Conservation (phyloP, 2,888 invertebrate genomes). For the Gasteruption jaculator region DNA sequence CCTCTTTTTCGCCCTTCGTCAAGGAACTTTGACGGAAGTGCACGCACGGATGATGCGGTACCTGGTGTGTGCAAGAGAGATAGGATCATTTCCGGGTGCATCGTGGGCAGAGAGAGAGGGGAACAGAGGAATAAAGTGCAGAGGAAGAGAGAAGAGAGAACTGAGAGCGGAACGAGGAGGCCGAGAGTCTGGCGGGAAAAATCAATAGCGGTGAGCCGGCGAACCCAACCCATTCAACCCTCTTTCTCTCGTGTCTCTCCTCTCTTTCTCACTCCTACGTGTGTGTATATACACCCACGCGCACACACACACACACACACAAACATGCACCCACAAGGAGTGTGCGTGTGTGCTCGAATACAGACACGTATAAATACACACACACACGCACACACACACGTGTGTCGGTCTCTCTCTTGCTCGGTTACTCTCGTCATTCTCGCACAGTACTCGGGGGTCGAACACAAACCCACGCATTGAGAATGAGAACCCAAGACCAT, state of each 20-base stretch:
- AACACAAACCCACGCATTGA: conserved; percentile 33
- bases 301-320: not conserved
- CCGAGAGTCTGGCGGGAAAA: conserved; percentile 51
- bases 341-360: conserved; percentile 2
- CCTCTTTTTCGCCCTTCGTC: too few relatives aligned
- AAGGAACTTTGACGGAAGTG: conserved; percentile 20
- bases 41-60: conserved; percentile 18
- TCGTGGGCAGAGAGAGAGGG: conserved; percentile 18
- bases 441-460: conserved; percentile 27
- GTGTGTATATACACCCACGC: conserved; percentile 18
- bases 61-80: conserved; percentile 19
- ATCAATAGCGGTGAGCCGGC: conserved; percentile 51
- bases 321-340: not conserved
- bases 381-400: too few relatives aligned
- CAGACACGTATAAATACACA: too few relatives aligned
- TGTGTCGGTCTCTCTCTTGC: conserved; percentile 9
- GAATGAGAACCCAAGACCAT: too few relatives aligned
- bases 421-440: conserved; percentile 14
- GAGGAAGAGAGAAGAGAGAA: conserved; percentile 25
- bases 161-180: conserved; percentile 39
- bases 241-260: conserved; percentile 19
- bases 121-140: conserved; percentile 14
- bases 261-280: conserved; percentile 17
- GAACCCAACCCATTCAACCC: conserved; percentile 45
- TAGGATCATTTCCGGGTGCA: conserved; percentile 26